Conservation (phyloP, 30 jellyfish, hydroid and myxozoan species). For the Aurelia aurita region DNA sequence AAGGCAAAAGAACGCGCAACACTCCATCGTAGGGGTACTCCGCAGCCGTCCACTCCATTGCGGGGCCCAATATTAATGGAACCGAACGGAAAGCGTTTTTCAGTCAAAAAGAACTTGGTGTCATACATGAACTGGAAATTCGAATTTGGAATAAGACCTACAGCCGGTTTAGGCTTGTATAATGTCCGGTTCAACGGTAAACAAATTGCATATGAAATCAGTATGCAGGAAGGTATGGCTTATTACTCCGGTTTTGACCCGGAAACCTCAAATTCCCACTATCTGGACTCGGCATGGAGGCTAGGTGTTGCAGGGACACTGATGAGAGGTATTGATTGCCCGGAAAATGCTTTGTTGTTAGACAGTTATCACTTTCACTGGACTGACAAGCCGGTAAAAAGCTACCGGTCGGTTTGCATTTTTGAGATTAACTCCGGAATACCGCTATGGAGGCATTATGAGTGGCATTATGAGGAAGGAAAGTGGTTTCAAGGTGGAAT, state of each 20-base stretch:
- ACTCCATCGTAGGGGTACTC: conserved; percentile 36
- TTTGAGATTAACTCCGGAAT: conserved; percentile 60
- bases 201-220: conserved; percentile 68
- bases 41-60: conserved; percentile 35
- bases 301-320: conserved; percentile 53
- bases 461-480: conserved; percentile 11
- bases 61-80: conserved; percentile 64
- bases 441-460: conserved; percentile 83
- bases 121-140: conserved; percentile 65
- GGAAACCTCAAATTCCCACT: conserved; percentile 38
- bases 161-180: conserved; percentile 52
- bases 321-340: conserved; percentile 68
- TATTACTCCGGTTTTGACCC: conserved; percentile 65
- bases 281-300: conserved; percentile 50
- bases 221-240: conserved; percentile 70
- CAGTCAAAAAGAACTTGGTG: conserved; percentile 41
- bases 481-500: conserved; percentile 59
- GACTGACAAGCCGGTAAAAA: conserved; percentile 46
- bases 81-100: conserved; percentile 70
- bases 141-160: conserved; percentile 48
- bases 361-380: conserved; percentile 29
- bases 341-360: conserved; percentile 37
- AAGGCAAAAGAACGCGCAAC: conserved; percentile 25
- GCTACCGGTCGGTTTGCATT: conserved; percentile 54
- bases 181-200: conserved; percentile 54